phyloP scores from a whole-genome alignment of 2,113 vertebrate genomes.

The Tychaedon coryphoeus region DNA sequence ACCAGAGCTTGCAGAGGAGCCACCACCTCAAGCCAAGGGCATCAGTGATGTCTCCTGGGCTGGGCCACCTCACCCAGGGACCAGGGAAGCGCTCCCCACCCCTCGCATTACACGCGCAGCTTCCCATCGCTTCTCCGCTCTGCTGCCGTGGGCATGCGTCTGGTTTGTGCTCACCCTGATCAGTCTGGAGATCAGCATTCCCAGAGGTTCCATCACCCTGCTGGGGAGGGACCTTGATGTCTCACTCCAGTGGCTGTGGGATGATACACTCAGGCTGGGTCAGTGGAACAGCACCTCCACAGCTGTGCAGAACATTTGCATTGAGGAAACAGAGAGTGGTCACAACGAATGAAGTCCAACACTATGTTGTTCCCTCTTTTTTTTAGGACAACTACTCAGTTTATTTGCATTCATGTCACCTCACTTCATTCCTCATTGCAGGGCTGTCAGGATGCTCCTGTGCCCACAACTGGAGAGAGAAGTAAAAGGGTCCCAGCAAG shows the following conservation, averaged over 20 bases:
- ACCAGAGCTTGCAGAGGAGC: background rate
- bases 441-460: background rate
- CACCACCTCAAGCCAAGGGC: accelerated
- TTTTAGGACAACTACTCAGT: background rate
- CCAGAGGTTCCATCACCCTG: background rate
- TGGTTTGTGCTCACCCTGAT: accelerated
- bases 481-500: background rate
- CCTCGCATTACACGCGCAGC: accelerated
- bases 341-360: background rate
- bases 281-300: background rate
- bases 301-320: background rate
- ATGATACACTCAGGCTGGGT: accelerated
- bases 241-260: accelerated
- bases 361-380: background rate
- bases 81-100: accelerated
- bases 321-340: background rate
- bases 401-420: accelerated
- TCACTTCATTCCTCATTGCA: accelerated
- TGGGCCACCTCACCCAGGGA: accelerated
- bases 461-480: background rate
- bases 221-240: background rate
- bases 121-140: accelerated
- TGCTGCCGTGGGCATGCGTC: accelerated
- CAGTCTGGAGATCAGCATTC: background rate
- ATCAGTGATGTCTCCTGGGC: background rate